A percentile compares a stretch with the other conserved stretches of the same genome.
Conservation (phyloP, 2,888 invertebrate genomes). For the Macaria notata region DNA sequence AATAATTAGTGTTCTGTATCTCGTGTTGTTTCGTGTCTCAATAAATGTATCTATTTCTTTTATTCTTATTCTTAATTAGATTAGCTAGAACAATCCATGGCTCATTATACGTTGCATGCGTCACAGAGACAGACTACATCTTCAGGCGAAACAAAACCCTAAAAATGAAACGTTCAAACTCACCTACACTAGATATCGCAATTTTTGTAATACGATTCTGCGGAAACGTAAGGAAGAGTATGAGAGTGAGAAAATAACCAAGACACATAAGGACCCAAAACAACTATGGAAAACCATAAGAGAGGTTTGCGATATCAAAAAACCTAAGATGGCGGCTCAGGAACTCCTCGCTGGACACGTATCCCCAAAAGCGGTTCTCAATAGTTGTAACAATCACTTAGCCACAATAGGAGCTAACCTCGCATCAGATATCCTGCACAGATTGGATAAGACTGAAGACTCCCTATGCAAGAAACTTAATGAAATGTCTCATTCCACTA, state of each 20-base stretch:
- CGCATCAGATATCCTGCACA: slow-evolving; percentile 2
- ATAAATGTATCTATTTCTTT: no score
- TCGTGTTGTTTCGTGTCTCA: no score
- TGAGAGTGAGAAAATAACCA: slow-evolving; percentile 1
- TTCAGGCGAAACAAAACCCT: slow-evolving; percentile 1
- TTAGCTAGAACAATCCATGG: no score
- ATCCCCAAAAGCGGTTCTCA: not conserved
- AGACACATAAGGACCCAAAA: not conserved
- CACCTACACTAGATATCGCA: slow-evolving; percentile 5
- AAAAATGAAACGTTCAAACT: not conserved
- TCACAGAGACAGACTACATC: slow-evolving; percentile 8
- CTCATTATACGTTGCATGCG: slow-evolving; percentile 6
- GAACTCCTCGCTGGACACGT: not conserved
- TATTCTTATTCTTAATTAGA: no score
- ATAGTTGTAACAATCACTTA: slow-evolving; percentile 4
- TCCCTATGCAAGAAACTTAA: not conserved
- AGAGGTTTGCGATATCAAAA: slow-evolving; percentile 2
- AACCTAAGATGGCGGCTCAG: not conserved
- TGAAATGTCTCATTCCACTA: not conserved
- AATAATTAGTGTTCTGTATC: no score
- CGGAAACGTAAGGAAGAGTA: slow-evolving; percentile 8
- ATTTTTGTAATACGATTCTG: slow-evolving; percentile 1
- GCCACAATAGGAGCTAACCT: slow-evolving; percentile 2
- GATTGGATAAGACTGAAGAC: not conserved
- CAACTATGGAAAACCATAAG: slow-evolving; percentile 1